Conservation (phyloP, 2,797 vertebrate genomes). For the Mergus octosetaceus region DNA sequence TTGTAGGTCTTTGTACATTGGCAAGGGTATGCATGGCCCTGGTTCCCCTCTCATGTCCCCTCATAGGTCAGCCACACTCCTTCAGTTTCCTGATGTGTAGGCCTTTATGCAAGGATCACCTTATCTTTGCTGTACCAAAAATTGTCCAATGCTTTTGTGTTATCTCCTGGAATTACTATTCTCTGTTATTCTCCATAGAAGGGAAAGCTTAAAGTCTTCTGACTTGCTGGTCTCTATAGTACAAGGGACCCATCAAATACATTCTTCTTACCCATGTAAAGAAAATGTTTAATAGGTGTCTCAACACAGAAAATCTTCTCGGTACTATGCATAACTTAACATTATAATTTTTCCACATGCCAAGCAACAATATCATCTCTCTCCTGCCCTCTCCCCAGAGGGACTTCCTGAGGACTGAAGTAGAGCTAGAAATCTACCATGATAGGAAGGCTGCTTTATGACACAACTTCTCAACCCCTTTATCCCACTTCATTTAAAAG, state of each 20-base stretch:
- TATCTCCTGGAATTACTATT: neutral
- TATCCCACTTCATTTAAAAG: neutral
- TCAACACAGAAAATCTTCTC: neutral
- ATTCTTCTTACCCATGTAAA: neutral
- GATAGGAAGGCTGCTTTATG: neutral
- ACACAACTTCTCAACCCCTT: neutral
- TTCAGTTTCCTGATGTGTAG: neutral
- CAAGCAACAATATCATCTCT: neutral
- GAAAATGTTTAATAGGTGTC: neutral
- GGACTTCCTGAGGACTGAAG: neutral
- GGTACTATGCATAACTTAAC: neutral
- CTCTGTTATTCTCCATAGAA: neutral
- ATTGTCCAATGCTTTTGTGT: neutral
- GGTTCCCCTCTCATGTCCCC: neutral
- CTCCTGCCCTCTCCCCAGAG: neutral
- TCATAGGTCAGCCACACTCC: neutral
- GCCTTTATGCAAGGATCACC: neutral
- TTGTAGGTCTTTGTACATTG: neutral
- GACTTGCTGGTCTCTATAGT: neutral
- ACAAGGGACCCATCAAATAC: neutral
- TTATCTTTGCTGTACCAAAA: neutral
- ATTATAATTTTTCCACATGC: neutral
- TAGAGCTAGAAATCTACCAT: neutral
- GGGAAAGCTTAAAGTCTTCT: neutral
- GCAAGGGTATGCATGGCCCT: neutral